Evolutionary conservation across 2,113 vertebrate genomes (phyloP).

Genomic region (Myotis yumanensis): DNA sequence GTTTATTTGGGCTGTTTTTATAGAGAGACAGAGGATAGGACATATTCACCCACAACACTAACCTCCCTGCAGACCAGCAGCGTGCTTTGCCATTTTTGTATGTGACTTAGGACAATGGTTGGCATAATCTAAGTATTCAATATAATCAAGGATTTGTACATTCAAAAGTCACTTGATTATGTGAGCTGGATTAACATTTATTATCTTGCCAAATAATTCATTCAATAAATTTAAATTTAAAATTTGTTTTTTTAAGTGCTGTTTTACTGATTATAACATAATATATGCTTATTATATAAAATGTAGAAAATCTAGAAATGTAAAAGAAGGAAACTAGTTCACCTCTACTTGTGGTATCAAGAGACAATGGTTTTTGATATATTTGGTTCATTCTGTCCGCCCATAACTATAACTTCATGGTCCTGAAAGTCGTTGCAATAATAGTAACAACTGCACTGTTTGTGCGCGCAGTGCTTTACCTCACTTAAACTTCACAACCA

Average conservation of each 20-base stretch:
- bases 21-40: neutral
- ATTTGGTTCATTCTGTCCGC: neutral
- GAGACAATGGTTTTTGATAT: neutral
- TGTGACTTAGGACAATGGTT: conserved; percentile 27
- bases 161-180: conserved; percentile 66
- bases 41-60: neutral
- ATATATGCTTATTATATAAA: conserved; percentile 59
- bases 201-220: conserved; percentile 64
- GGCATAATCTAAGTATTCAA: conserved; percentile 47
- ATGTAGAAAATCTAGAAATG: conserved; percentile 45
- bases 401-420: neutral
- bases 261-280: conserved; percentile 67
- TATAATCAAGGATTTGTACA: conserved; percentile 64
- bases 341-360: neutral
- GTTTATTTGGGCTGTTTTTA: neutral
- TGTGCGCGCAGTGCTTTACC: neutral
- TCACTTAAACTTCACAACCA: neutral
- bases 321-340: conserved; percentile 32
- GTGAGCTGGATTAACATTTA: conserved; percentile 68
- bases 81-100: neutral
- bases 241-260: conserved; percentile 60
- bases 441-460: neutral
- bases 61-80: neutral
- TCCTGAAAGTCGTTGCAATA: neutral
- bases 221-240: conserved; percentile 74